Conservation (phyloP, 2,888 invertebrate species). For the Drosophila imparisetae region DNA sequence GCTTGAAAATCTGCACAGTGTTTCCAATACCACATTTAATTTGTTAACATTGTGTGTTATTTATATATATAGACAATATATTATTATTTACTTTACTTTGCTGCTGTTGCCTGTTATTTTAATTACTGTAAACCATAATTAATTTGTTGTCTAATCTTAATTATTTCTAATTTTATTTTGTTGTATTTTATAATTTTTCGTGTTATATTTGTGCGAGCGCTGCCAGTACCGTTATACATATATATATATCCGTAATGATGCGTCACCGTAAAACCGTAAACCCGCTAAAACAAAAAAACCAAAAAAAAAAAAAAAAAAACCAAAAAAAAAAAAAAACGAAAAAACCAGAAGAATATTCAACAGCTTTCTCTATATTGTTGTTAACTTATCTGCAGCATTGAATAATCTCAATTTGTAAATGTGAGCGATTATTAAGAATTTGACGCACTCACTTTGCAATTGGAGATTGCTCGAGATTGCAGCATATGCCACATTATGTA, state of each 20-base stretch:
- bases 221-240: constrained; percentile 15
- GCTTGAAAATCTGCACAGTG: constrained; percentile 28
- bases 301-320: constrained; percentile 17
- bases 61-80: neutral
- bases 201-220: constrained; percentile 6
- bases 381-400: constrained; percentile 86
- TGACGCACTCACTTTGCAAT: constrained; percentile 85
- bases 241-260: constrained; percentile 28
- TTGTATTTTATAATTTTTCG: constrained; percentile 25
- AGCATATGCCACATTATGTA: constrained; percentile 75
- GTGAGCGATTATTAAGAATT: constrained; percentile 88
- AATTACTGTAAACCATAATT: constrained; percentile 18
- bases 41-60: constrained; percentile 21
- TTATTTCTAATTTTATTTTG: constrained; percentile 28
- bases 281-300: constrained; percentile 20
- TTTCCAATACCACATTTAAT: neutral
- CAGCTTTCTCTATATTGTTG: constrained; percentile 31
- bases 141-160: constrained; percentile 4
- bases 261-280: constrained; percentile 33
- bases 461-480: constrained; percentile 84
- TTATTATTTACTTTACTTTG: constrained; percentile 10
- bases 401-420: constrained; percentile 99
- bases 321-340: constrained; percentile 7
- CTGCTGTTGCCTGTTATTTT: constrained; percentile 34
- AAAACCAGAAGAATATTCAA: constrained; percentile 2